A percentile compares a stretch with the other conserved stretches of the same genome.
Evolutionary conservation across 2,888 invertebrate species (phyloP).

Genomic region (Melieria omissa): DNA sequence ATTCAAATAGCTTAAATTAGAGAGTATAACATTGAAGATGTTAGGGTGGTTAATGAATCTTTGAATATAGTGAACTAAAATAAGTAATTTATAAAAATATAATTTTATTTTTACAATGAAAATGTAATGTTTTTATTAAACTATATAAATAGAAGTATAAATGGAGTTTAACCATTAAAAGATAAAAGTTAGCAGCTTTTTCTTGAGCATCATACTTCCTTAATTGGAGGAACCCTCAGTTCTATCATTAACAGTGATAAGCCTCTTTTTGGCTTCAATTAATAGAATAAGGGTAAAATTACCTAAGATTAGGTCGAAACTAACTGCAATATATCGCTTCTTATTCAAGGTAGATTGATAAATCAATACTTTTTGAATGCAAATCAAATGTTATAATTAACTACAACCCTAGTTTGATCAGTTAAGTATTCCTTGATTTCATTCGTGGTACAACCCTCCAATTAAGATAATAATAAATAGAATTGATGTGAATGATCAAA

Average conservation of each 20-base stretch:
- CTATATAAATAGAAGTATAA: constrained; percentile 65
- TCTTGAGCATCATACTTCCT: constrained; percentile 70
- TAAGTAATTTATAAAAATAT: constrained; percentile 59
- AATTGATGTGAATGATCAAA: constrained; percentile 53
- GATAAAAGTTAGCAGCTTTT: constrained; percentile 76
- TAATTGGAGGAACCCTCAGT: constrained; percentile 69
- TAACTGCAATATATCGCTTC: constrained; percentile 68
- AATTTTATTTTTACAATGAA: constrained; percentile 73
- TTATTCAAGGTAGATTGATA: constrained; percentile 65
- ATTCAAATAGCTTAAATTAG: constrained; percentile 66
- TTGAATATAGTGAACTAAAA: constrained; percentile 54
- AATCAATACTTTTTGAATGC: constrained; percentile 65
- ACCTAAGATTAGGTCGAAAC: constrained; percentile 69
- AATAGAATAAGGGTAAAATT: constrained; percentile 68
- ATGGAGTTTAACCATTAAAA: constrained; percentile 59
- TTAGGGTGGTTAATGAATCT: constrained; percentile 61
- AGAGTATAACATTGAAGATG: constrained; percentile 69
- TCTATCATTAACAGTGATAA: constrained; percentile 68
- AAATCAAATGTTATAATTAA: constrained; percentile 56
- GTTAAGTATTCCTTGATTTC: constrained; percentile 73
- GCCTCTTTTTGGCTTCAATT: constrained; percentile 69
- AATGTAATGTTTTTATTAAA: constrained; percentile 75
- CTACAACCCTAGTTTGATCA: constrained; percentile 64
- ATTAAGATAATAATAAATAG: constrained; percentile 70
- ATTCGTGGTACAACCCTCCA: constrained; percentile 70